These are phyloP conservation scores for Peromyscus nudipes DNA, from an alignment of 2,797 vertebrate species.

Conservation along the genomic window DNA sequence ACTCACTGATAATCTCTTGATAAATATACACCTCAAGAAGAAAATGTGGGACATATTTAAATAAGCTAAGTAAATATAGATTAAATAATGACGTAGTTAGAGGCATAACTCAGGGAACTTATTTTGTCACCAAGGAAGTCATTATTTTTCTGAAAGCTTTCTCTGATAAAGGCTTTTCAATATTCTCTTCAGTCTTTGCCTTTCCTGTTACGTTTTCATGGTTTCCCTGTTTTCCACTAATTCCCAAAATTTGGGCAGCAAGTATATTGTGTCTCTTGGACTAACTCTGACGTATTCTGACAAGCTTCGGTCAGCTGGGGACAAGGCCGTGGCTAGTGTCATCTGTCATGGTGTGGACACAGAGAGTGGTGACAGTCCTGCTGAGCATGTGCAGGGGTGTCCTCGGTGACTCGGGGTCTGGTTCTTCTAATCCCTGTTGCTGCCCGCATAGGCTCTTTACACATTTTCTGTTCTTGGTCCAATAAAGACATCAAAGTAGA, in stretches of 20 bases:
- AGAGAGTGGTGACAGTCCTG: rapidly evolving
- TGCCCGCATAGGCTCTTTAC: background rate
- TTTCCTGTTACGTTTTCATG: background rate
- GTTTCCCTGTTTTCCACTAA: constrained; percentile 35
- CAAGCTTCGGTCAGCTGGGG: background rate
- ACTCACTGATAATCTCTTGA: constrained; percentile 12
- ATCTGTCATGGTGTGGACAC: rapidly evolving
- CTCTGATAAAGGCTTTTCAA: background rate
- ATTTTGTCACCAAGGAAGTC: constrained; percentile 23
- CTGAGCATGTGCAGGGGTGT: background rate
- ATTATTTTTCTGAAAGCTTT: constrained; percentile 29
- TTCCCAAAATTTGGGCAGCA: background rate
- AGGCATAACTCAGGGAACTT: background rate
- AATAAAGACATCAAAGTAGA: background rate
- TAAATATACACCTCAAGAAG: constrained; percentile 50
- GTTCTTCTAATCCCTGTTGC: background rate
- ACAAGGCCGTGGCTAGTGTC: background rate
- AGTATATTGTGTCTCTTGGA: background rate
- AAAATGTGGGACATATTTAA: constrained; percentile 22
- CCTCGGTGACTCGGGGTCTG: background rate
- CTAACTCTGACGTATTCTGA: background rate
- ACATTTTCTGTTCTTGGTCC: constrained; percentile 19
- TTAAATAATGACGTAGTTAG: constrained; percentile 25
- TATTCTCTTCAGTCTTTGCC: constrained; percentile 17
- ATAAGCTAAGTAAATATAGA: constrained; percentile 6